Evolutionary conservation across 2,888 invertebrate genomes (phyloP).

Genomic region (Rapana venosa): DNA sequence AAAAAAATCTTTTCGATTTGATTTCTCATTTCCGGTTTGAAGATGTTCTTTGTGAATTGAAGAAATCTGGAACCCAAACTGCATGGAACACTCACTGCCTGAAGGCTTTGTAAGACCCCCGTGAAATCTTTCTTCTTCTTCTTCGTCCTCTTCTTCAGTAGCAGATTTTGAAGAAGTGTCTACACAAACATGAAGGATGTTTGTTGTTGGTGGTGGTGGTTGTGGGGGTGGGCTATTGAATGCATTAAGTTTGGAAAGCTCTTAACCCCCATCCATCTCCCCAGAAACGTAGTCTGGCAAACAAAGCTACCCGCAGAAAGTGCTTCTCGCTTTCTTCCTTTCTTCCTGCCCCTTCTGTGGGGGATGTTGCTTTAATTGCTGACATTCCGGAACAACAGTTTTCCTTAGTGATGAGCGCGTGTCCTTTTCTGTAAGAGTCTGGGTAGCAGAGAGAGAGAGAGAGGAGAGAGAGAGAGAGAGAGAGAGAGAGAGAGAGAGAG

Average conservation of each 20-base stretch:
- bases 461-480: too few species aligned
- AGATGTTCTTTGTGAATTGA: conserved; percentile 12
- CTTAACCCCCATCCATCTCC: not conserved
- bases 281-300: not conserved
- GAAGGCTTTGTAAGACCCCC: not conserved
- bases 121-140: not conserved
- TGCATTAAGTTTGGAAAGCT: not conserved
- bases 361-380: conserved; percentile 8
- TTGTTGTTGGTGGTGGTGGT: not conserved
- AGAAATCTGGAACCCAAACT: not conserved
- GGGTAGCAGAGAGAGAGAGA: not conserved
- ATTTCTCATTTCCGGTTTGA: conserved; percentile 18
- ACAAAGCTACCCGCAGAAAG: not conserved
- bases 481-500: too few species aligned
- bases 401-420: not conserved
- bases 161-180: conserved; percentile 12
- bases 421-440: not conserved
- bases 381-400: conserved; percentile 7
- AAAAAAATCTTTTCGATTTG: conserved; percentile 19
- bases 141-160: not conserved
- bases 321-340: not conserved
- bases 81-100: not conserved
- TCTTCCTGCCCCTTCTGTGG: not conserved
- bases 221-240: too few species aligned
- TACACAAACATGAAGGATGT: not conserved